Evolutionary conservation across 2,797 vertebrate species (phyloP).

Genomic region (Notamacropus eugenii): DNA sequence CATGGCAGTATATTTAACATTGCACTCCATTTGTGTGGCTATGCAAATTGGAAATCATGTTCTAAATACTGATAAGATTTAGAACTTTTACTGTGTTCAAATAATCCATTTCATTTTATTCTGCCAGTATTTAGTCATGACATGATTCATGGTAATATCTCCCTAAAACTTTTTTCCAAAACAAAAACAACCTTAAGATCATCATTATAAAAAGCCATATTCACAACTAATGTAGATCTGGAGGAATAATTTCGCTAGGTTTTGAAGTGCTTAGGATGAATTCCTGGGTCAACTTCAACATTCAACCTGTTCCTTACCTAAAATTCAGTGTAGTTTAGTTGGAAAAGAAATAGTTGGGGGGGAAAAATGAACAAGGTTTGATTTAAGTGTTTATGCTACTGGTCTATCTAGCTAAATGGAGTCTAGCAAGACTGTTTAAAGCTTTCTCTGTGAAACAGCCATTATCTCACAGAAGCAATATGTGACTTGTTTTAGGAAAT

Average conservation of each 20-base stretch:
- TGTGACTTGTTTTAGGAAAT: slow-evolving; percentile 80
- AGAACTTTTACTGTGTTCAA: not conserved
- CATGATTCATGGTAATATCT: slow-evolving; percentile 49
- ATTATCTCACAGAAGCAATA: slow-evolving; percentile 64
- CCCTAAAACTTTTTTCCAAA: slow-evolving; percentile 51
- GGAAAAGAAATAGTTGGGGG: slow-evolving; percentile 43
- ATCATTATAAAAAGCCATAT: slow-evolving; percentile 49
- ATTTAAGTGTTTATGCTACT: not conserved
- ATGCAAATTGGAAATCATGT: slow-evolving; percentile 20
- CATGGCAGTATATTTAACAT: not conserved
- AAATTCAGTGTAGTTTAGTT: slow-evolving; percentile 17
- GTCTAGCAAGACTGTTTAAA: not conserved
- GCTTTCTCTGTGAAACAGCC: slow-evolving; percentile 18
- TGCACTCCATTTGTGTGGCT: slow-evolving; percentile 32
- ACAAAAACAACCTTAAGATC: slow-evolving; percentile 1
- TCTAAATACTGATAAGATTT: accelerated
- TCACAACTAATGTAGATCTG: not conserved
- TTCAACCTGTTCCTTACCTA: slow-evolving; percentile 28
- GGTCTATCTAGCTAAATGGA: not conserved
- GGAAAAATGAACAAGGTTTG: slow-evolving; percentile 11
- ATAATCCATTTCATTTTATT: slow-evolving; percentile 60
- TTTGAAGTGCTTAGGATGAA: not conserved
- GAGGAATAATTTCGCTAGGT: slow-evolving; percentile 15
- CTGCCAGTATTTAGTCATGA: slow-evolving; percentile 46
- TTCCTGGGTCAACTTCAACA: not conserved